phyloP scores from a whole-genome alignment of 1,140 invertebrate genomes.

The Cotesia vestalis region DNA sequence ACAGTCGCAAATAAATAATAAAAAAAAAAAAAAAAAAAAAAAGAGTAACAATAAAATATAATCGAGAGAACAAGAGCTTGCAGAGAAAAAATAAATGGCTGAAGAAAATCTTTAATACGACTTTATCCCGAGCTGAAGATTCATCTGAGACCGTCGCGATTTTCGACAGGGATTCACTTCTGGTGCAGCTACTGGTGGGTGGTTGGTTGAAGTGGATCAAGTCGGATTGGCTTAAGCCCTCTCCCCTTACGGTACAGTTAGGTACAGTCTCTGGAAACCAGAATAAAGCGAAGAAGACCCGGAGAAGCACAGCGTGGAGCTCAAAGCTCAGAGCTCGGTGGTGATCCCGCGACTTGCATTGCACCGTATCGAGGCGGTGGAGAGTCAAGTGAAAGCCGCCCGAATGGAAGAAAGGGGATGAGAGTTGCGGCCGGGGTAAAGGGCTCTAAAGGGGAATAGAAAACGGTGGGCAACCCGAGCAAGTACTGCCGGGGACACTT shows the following conservation, averaged over 20 bases:
- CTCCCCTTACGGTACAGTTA: not conserved
- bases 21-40: constrained; percentile 8
- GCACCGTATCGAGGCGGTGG: constrained; percentile 38
- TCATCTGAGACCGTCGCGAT: constrained; percentile 12
- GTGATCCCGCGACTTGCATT: constrained; percentile 37
- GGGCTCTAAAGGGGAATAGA: not conserved
- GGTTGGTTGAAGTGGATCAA: constrained; percentile 10
- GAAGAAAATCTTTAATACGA: constrained; percentile 45
- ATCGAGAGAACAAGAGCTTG: constrained; percentile 1
- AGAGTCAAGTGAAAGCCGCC: constrained; percentile 7
- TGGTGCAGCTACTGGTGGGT: too few species aligned
- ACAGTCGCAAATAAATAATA: constrained; percentile 10
- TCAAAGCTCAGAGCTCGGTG: constrained; percentile 34
- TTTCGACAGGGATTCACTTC: constrained; percentile 27
- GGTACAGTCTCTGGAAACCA: too few species aligned
- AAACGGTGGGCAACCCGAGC: constrained; percentile 7
- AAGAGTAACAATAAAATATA: not conserved
- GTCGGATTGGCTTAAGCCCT: constrained; percentile 22
- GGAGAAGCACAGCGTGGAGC: constrained; percentile 3
- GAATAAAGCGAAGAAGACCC: too few species aligned
- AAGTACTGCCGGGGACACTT: constrained; percentile 61
- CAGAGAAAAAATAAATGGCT: constrained; percentile 12
- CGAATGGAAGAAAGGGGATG: constrained; percentile 12
- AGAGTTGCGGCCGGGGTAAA: not conserved
- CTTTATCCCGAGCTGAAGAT: constrained; percentile 37